A percentile compares a stretch with the other conserved stretches of the same genome.
Evolutionary conservation across 2,113 vertebrate genomes (phyloP).

Genomic region (Gasterosteus nipponicus): DNA sequence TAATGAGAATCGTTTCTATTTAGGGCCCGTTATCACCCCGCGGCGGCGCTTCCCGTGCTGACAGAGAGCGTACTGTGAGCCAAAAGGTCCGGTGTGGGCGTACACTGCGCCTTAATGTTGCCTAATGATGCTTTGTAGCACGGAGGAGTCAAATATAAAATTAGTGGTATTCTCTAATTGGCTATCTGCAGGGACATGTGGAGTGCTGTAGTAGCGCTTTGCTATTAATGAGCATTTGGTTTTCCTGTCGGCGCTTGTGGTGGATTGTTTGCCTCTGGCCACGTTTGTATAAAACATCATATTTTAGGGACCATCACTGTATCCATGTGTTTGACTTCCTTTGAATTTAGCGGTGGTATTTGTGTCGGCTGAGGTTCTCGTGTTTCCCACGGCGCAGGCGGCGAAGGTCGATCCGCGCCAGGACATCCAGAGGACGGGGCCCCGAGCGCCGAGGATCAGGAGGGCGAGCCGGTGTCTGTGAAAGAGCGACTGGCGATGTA

Average conservation of each 20-base stretch:
- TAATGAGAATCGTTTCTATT: constrained; percentile 61
- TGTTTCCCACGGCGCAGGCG: constrained; percentile 70
- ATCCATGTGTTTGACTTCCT: background rate
- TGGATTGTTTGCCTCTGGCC: constrained; percentile 2
- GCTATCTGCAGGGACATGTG: constrained; percentile 42
- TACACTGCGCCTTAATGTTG: constrained; percentile 31
- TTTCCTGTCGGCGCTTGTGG: constrained; percentile 19
- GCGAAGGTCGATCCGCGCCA: constrained; percentile 57
- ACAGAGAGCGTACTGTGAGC: constrained; percentile 50
- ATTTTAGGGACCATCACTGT: background rate
- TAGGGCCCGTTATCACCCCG: constrained; percentile 57
- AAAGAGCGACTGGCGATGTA: constrained; percentile 93
- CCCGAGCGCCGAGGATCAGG: constrained; percentile 51
- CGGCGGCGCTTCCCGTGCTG: constrained; percentile 33
- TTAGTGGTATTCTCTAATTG: constrained; percentile 68
- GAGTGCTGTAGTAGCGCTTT: background rate
- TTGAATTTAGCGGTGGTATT: background rate
- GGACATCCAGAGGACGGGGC: constrained; percentile 66
- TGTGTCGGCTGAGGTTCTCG: background rate
- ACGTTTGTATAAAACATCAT: background rate
- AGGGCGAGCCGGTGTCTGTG: constrained; percentile 84
- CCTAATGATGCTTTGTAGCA: constrained; percentile 73
- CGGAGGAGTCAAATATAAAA: constrained; percentile 69
- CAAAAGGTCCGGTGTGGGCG: constrained; percentile 70
- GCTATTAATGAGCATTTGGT: constrained; percentile 42